Evolutionary conservation across 2,797 vertebrate genomes (phyloP).

Genomic region (Enteromius thamalakanensis): DNA sequence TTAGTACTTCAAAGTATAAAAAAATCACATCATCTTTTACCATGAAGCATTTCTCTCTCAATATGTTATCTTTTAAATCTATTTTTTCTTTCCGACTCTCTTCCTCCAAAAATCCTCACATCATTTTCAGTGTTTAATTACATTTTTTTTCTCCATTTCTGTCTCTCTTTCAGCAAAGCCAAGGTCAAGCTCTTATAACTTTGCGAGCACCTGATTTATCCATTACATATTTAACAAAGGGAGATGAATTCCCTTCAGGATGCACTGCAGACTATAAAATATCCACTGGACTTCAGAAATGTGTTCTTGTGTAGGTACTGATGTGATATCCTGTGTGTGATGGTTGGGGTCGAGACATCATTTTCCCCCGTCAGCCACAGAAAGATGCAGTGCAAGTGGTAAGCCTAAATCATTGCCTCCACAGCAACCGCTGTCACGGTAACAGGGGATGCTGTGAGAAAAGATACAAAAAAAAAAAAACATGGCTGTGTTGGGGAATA

Average conservation of each 20-base stretch:
- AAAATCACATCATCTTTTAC: constrained; percentile 16
- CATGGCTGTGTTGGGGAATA: constrained; percentile 12
- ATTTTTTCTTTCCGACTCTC: not conserved
- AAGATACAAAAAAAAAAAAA: not conserved
- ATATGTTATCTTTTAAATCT: constrained; percentile 28
- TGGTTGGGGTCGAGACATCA: constrained; percentile 41
- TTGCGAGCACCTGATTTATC: constrained; percentile 2
- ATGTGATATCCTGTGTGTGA: constrained; percentile 38
- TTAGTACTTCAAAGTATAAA: not conserved
- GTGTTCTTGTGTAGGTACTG: not conserved
- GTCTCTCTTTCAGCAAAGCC: constrained; percentile 40
- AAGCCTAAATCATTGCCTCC: constrained; percentile 50
- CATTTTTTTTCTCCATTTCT: constrained; percentile 50
- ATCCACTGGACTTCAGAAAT: constrained; percentile 32
- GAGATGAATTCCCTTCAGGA: constrained; percentile 43
- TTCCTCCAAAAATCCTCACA: not conserved
- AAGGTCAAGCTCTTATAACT: constrained; percentile 31
- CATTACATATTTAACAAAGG: constrained; percentile 34
- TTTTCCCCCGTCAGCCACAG: constrained; percentile 40
- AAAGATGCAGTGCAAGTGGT: constrained; percentile 30
- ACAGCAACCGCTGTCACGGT: constrained; percentile 42
- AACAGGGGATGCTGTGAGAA: constrained; percentile 47
- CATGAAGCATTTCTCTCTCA: constrained; percentile 47
- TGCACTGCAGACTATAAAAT: constrained; percentile 18
- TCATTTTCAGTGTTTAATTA: constrained; percentile 15